Percentiles rank a stretch among this genome's conserved stretches.
phyloP scores from a whole-genome alignment of 2,797 vertebrate species.

The Danio tinwini region DNA sequence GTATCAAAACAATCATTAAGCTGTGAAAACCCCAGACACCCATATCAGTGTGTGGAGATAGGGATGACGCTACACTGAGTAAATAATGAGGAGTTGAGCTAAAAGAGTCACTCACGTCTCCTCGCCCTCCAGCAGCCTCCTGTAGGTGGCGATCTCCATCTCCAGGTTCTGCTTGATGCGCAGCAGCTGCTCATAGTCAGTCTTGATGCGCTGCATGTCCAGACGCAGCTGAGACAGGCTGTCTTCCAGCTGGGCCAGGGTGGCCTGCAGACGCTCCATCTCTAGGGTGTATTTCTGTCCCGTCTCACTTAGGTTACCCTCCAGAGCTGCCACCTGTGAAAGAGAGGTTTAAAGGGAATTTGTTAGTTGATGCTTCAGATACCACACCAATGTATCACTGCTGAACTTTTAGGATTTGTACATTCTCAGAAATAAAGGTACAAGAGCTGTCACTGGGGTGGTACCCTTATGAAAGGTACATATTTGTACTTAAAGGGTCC shows the following conservation, averaged over 20 bases:
- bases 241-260: constrained; percentile 80
- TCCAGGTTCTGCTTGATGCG: constrained; percentile 84
- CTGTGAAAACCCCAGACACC: neutral
- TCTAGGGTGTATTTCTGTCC: constrained; percentile 77
- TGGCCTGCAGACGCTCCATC: constrained; percentile 82
- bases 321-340: constrained; percentile 73
- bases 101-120: constrained; percentile 71
- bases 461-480: too few relatives aligned
- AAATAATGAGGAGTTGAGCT: neutral
- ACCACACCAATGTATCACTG: too few relatives aligned
- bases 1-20: neutral
- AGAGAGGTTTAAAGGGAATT: neutral
- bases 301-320: constrained; percentile 79
- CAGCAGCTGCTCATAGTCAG: constrained; percentile 82
- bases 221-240: constrained; percentile 79
- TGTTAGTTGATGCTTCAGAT: neutral
- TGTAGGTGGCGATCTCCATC: constrained; percentile 84
- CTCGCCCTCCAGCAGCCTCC: constrained; percentile 81
- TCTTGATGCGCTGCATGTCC: constrained; percentile 85
- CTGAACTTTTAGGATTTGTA: too few relatives aligned
- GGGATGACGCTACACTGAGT: neutral
- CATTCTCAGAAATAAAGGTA: too few relatives aligned
- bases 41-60: neutral
- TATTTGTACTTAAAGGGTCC: too few relatives aligned
- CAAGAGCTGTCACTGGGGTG: too few relatives aligned